Conservation (phyloP, 2,888 invertebrate species). For the Serrognathus titanus region DNA sequence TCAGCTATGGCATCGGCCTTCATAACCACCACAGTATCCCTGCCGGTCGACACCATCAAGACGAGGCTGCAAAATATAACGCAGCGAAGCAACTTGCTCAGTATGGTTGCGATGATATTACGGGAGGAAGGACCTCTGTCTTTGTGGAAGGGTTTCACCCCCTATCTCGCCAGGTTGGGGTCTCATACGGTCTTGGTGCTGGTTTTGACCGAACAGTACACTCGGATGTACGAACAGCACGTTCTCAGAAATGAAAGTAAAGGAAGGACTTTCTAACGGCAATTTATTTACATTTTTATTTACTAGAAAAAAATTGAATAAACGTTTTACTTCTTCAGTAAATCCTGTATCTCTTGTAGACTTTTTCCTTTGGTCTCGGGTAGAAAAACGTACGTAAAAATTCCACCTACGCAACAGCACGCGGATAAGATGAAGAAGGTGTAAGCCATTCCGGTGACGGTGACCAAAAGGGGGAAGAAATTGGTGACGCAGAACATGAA, state of each 20-base stretch:
- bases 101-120: slow-evolving; percentile 77
- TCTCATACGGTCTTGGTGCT: slow-evolving; percentile 98
- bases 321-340: slow-evolving; percentile 2
- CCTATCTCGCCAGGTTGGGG: slow-evolving; percentile 93
- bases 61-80: slow-evolving; percentile 99
- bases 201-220: slow-evolving; percentile 86
- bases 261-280: too few relatives aligned
- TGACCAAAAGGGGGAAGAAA: slow-evolving; percentile 59
- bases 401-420: slow-evolving; percentile 58
- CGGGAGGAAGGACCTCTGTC: slow-evolving; percentile 88
- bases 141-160: slow-evolving; percentile 97
- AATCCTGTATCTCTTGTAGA: slow-evolving; percentile 21
- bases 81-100: slow-evolving; percentile 68
- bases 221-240: slow-evolving; percentile 1
- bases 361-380: slow-evolving; percentile 23
- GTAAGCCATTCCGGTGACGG: slow-evolving; percentile 56
- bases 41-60: slow-evolving; percentile 99
- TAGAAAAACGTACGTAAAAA: slow-evolving; percentile 56
- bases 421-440: slow-evolving; percentile 70
- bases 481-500: slow-evolving; percentile 71
- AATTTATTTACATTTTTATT: too few relatives aligned
- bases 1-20: slow-evolving; percentile 97
- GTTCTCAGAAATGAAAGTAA: slow-evolving; percentile 3
- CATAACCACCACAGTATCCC: slow-evolving; percentile 92
- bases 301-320: too few relatives aligned